Conservation (phyloP, 1,140 invertebrate genomes). For the Steinernema khuongi region DNA sequence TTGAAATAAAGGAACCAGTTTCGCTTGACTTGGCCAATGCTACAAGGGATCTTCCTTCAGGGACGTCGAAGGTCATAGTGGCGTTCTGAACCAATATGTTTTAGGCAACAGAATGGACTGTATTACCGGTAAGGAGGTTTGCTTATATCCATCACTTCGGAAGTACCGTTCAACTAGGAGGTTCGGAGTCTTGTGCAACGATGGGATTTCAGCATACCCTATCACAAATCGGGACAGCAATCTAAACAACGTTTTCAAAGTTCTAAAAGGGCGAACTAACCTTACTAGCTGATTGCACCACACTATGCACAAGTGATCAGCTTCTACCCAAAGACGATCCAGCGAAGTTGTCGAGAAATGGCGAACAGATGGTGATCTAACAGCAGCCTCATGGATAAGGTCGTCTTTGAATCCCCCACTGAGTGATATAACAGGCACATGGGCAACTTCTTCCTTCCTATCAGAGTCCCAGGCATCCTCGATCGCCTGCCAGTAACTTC, state of each 20-base stretch:
- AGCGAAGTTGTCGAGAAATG: slow-evolving; percentile 34
- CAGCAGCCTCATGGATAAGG: slow-evolving; percentile 39
- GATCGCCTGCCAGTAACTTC: slow-evolving; percentile 36
- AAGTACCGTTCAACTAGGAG: background rate
- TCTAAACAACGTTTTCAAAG: background rate
- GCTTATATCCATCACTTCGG: background rate
- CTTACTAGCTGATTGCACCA: slow-evolving; percentile 52
- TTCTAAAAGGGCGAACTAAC: slow-evolving; percentile 17
- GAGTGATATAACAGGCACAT: slow-evolving; percentile 41
- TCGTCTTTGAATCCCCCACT: slow-evolving; percentile 42
- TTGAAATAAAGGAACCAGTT: background rate
- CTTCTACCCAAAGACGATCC: slow-evolving; percentile 46
- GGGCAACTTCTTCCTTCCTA: slow-evolving; percentile 5
- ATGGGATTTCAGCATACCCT: background rate
- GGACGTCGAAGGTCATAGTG: background rate
- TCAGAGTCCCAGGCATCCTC: slow-evolving; percentile 18
- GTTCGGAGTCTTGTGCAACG: background rate
- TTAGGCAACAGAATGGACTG: background rate
- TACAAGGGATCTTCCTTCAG: background rate
- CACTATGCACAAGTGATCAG: slow-evolving; percentile 49
- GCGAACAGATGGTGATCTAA: slow-evolving; percentile 18
- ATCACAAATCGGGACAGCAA: background rate
- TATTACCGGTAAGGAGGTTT: background rate
- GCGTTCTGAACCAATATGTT: background rate
- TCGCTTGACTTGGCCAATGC: background rate